These are phyloP conservation scores for Proctacanthus coquilletti DNA, from an alignment of 1,140 invertebrate species.

Conservation along the genomic window DNA sequence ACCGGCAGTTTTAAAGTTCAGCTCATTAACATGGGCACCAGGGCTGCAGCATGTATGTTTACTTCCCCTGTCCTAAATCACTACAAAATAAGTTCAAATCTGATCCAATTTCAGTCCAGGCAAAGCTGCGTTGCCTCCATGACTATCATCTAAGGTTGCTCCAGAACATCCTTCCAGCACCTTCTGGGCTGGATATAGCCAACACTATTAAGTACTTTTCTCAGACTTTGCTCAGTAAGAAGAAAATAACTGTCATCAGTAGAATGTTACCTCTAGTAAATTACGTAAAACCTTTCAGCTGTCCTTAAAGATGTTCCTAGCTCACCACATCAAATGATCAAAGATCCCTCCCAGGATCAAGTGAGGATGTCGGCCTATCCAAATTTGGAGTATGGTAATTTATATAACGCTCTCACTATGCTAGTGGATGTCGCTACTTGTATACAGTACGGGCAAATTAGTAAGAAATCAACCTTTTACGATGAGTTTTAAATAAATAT, in stretches of 20 bases:
- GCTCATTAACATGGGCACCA: conserved; percentile 55
- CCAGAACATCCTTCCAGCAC: conserved; percentile 79
- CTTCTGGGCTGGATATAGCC: conserved; percentile 88
- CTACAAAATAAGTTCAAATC: too few species aligned
- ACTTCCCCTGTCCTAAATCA: too few species aligned
- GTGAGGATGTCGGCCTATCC: conserved; percentile 80
- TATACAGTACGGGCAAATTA: conserved; percentile 66
- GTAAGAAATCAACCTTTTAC: too few species aligned
- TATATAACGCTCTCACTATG: conserved; percentile 76
- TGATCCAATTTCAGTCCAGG: conserved; percentile 70
- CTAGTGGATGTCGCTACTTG: conserved; percentile 65
- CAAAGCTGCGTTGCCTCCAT: conserved; percentile 91
- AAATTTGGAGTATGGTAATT: conserved; percentile 85
- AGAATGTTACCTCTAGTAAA: too few species aligned
- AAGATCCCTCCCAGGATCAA: conserved; percentile 66
- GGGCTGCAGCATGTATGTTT: conserved; percentile 54
- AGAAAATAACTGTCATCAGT: conserved; percentile 10
- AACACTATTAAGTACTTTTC: conserved; percentile 97
- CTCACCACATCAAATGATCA: conserved; percentile 78
- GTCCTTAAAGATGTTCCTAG: conserved; percentile 89
- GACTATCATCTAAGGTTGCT: conserved; percentile 88
- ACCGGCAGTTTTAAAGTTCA: conserved; percentile 40
- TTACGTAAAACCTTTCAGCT: too few species aligned
- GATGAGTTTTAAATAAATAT: too few species aligned
- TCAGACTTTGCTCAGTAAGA: conserved; percentile 86